Conservation (phyloP, 2,888 invertebrate species). For the Diabrotica balteata region DNA sequence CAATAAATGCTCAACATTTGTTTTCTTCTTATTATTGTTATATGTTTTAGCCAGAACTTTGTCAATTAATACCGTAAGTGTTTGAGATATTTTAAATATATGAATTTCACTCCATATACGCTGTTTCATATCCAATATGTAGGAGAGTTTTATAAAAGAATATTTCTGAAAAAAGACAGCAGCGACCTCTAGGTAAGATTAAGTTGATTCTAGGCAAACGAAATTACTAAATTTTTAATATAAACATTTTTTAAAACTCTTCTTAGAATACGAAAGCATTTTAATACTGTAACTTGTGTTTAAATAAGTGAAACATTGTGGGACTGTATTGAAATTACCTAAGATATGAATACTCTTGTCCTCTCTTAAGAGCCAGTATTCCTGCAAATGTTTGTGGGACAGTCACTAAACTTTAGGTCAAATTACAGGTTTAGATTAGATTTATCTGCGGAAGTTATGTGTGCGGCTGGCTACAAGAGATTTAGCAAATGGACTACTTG, state of each 20-base stretch:
- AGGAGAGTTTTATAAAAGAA: no score
- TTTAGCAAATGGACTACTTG: neutral
- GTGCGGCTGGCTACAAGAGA: conserved; percentile 16
- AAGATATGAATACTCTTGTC: conserved; percentile 44
- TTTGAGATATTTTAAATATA: conserved; percentile 1
- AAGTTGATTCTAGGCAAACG: no score
- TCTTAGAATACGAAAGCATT: neutral
- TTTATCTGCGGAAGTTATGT: conserved; percentile 43
- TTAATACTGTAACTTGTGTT: conserved; percentile 6
- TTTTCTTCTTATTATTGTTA: no score
- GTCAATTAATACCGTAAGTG: conserved; percentile 8
- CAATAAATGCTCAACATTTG: no score
- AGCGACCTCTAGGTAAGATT: no score
- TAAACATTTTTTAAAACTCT: neutral
- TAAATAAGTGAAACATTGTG: conserved; percentile 19
- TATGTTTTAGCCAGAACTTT: neutral
- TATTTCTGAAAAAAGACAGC: no score
- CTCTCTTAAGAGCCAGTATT: conserved; percentile 57
- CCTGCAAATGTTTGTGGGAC: conserved; percentile 55
- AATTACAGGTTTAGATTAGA: conserved; percentile 55
- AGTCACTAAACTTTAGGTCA: conserved; percentile 60
- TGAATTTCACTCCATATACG: neutral
- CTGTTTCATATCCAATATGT: no score
- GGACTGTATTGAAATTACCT: conserved; percentile 27
- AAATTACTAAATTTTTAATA: neutral